Evolutionary conservation across 2,113 vertebrate species (phyloP).

Genomic region (Hypanus sabinus): DNA sequence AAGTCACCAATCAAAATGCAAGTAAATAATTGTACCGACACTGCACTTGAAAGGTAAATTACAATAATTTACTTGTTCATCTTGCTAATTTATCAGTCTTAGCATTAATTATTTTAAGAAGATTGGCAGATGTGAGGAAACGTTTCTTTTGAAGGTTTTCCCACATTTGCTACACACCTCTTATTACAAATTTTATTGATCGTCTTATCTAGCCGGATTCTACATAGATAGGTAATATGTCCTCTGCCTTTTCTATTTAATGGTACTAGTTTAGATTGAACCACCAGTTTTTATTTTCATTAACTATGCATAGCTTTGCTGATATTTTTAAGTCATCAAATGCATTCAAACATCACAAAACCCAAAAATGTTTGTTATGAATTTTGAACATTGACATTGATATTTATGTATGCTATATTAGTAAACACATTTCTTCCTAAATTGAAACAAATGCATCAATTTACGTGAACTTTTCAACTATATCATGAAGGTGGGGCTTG

Average conservation of each 20-base stretch:
- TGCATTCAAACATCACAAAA: not conserved
- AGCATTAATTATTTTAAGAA: not conserved
- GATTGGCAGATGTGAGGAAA: not conserved
- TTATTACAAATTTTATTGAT: not conserved
- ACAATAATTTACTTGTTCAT: conserved; percentile 14
- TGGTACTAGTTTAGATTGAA: not conserved
- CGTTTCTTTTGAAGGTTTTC: not conserved
- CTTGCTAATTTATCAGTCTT: not conserved
- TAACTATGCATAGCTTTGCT: not conserved
- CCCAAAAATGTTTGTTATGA: not conserved
- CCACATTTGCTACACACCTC: not conserved
- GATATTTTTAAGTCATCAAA: not conserved
- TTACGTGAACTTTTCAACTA: not conserved
- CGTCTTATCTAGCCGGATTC: not conserved
- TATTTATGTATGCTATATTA: not conserved
- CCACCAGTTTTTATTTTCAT: not conserved
- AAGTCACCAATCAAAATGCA: conserved; percentile 22
- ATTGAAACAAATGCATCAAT: not conserved
- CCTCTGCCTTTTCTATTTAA: not conserved
- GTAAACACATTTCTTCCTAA: not conserved
- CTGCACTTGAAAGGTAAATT: not conserved
- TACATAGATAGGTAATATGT: not conserved
- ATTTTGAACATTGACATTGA: not conserved
- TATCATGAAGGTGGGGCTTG: not conserved
- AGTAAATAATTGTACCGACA: conserved; percentile 2